Percentiles rank a stretch among this genome's conserved stretches.
phyloP scores from a whole-genome alignment of 1,140 invertebrate genomes.

The Portunus trituberculatus region DNA sequence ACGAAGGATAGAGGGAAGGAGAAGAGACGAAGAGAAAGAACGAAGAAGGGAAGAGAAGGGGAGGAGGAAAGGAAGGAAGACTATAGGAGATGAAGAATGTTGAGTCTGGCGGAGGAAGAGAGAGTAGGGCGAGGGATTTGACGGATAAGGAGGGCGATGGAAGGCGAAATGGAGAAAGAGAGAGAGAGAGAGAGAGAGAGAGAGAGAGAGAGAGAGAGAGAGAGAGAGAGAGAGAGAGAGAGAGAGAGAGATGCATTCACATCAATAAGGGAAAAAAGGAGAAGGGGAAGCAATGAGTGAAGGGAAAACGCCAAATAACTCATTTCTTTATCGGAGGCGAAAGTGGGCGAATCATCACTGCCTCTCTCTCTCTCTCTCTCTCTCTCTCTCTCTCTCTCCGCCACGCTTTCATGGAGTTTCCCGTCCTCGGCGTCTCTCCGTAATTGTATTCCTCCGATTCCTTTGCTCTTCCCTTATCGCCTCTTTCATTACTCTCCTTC shows the following conservation, averaged over 20 bases:
- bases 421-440: neutral
- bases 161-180: neutral
- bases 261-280: too few relatives aligned
- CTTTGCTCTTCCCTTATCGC: too few relatives aligned
- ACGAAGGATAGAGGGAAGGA: too few relatives aligned
- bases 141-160: neutral
- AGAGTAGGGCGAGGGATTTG: neutral
- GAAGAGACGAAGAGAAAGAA: neutral
- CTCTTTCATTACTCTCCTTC: too few relatives aligned
- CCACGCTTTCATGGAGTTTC: neutral
- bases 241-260: neutral
- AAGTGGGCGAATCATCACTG: neutral
- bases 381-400: neutral
- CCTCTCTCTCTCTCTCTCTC: neutral
- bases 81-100: neutral
- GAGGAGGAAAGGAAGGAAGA: neutral
- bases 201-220: slow-evolving; percentile 10
- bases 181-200: slow-evolving; percentile 20
- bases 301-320: neutral
- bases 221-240: too few relatives aligned
- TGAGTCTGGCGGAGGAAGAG: neutral
- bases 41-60: neutral
- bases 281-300: neutral
- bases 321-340: neutral
- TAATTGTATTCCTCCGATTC: slow-evolving; percentile 2